phyloP scores from a whole-genome alignment of 2,888 invertebrate species.

The Coelogynopora nodosa region DNA sequence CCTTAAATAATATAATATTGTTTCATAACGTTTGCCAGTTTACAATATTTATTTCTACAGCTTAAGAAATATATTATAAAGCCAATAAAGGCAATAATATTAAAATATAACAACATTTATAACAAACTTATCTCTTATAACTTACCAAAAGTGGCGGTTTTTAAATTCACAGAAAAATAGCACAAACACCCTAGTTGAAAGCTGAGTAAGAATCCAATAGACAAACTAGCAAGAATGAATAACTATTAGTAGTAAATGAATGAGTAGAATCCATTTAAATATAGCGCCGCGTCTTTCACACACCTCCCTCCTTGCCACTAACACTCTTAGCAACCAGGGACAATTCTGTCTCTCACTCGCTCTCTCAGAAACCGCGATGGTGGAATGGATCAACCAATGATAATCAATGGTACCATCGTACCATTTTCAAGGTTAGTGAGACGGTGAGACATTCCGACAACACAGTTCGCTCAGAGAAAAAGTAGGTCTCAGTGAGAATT shows the following conservation, averaged over 20 bases:
- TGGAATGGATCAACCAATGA: background rate
- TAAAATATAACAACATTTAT: too few relatives aligned
- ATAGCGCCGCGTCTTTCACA: background rate
- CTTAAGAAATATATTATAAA: too few relatives aligned
- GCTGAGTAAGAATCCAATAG: background rate
- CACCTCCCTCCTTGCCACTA: background rate
- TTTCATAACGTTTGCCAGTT: background rate
- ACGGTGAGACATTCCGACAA: too few relatives aligned
- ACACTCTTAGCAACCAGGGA: background rate
- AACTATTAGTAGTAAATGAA: background rate
- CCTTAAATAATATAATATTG: background rate
- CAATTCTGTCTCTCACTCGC: background rate
- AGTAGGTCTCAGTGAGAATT: too few relatives aligned
- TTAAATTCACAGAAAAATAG: background rate
- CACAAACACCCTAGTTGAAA: background rate
- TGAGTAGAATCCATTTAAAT: background rate
- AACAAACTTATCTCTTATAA: too few relatives aligned
- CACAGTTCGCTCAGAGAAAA: too few relatives aligned
- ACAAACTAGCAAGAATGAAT: background rate
- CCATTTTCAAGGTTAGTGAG: constrained; percentile 17
- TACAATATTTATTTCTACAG: background rate
- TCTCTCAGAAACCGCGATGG: background rate
- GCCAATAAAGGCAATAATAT: too few relatives aligned
- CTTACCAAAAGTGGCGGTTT: too few relatives aligned
- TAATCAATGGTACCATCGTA: constrained; percentile 10